phyloP scores from a whole-genome alignment of 2,113 vertebrate species.

The Caranx melampygus region DNA sequence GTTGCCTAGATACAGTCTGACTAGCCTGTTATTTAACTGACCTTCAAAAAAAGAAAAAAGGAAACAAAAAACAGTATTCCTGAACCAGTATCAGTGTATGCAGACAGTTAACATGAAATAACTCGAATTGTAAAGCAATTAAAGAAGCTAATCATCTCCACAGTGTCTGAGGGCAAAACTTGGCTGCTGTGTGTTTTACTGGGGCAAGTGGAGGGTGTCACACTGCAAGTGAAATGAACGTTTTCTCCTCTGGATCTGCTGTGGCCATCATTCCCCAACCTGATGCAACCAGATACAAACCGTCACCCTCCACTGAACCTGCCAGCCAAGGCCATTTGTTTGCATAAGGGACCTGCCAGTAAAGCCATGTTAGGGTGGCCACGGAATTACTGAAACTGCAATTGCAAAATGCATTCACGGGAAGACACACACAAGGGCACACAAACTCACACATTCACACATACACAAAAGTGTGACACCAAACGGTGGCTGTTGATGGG shows the following conservation, averaged over 20 bases:
- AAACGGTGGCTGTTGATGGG: constrained; percentile 46
- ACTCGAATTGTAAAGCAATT: constrained; percentile 18
- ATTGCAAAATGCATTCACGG: constrained; percentile 48
- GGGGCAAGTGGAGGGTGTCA: constrained; percentile 24
- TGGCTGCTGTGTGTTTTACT: not conserved
- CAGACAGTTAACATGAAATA: constrained; percentile 11
- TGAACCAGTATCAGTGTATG: constrained; percentile 5
- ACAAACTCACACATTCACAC: not conserved
- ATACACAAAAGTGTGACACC: constrained; percentile 51
- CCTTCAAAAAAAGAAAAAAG: constrained; percentile 50
- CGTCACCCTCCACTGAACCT: constrained; percentile 75
- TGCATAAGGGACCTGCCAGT: constrained; percentile 76
- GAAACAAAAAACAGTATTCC: constrained; percentile 1
- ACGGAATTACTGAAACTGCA: constrained; percentile 49
- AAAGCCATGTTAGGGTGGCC: constrained; percentile 63
- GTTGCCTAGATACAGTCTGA: constrained; percentile 66
- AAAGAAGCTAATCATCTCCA: constrained; percentile 4
- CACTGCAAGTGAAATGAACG: constrained; percentile 38
- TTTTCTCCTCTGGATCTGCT: constrained; percentile 51
- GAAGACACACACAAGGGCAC: constrained; percentile 14
- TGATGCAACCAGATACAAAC: constrained; percentile 72
- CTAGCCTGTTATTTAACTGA: constrained; percentile 65
- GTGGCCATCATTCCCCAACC: constrained; percentile 52
- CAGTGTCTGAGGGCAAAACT: constrained; percentile 6
- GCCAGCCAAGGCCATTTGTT: constrained; percentile 75